Percentiles rank a stretch among this genome's conserved stretches.
These are phyloP conservation scores for Noctua comes DNA, from an alignment of 2,888 invertebrate genomes.

Conservation along the genomic window DNA sequence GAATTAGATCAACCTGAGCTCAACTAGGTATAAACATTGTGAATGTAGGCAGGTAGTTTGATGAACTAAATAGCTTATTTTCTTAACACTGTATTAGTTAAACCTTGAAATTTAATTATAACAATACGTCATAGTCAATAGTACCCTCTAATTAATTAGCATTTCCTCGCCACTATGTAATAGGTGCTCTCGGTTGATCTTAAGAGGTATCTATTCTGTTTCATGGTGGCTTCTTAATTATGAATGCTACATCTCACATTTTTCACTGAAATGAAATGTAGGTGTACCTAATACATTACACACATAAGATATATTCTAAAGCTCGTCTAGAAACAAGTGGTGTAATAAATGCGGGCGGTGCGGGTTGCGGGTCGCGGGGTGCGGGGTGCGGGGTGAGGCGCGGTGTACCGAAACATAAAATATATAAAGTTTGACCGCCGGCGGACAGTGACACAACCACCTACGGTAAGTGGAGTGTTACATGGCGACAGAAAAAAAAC, in stretches of 20 bases:
- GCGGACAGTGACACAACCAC: constrained; percentile 82
- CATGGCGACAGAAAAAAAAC: constrained; percentile 67
- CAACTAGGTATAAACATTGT: too few species aligned
- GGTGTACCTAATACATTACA: constrained; percentile 5
- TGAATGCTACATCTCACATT: neutral
- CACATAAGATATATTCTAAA: constrained; percentile 48
- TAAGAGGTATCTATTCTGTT: too few species aligned
- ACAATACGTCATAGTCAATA: neutral
- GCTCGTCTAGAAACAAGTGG: constrained; percentile 69
- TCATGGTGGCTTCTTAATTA: neutral
- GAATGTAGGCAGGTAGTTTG: too few species aligned
- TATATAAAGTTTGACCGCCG: constrained; percentile 88
- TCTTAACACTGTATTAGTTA: too few species aligned
- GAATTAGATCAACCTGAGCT: neutral
- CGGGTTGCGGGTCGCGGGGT: constrained; percentile 61
- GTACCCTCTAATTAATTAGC: neutral
- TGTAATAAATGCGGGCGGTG: constrained; percentile 83
- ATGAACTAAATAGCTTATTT: too few species aligned
- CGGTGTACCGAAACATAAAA: constrained; percentile 85
- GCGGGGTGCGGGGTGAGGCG: constrained; percentile 63
- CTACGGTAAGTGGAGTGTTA: constrained; percentile 75
- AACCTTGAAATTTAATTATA: too few species aligned
- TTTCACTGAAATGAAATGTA: neutral
- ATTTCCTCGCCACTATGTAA: neutral
- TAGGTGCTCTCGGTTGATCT: neutral